phyloP scores from a whole-genome alignment of 2,797 vertebrate genomes.

The Siniperca obscura region DNA sequence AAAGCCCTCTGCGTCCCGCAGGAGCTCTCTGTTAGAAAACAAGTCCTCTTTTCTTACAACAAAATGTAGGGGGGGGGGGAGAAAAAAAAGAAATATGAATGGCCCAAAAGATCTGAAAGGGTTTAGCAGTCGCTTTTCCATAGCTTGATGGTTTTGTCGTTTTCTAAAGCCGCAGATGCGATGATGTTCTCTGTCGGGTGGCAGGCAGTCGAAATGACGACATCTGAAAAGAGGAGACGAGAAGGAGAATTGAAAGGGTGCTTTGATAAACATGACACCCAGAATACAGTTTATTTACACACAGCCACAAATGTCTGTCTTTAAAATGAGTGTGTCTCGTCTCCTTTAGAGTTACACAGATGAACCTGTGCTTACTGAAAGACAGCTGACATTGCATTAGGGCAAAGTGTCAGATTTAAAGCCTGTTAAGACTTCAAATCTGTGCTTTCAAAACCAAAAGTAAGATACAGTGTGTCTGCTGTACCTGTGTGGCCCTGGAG shows the following conservation, averaged over 20 bases:
- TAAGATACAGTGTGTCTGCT: background rate
- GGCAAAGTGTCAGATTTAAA: background rate
- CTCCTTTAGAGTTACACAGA: background rate
- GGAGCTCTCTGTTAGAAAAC: constrained; percentile 66
- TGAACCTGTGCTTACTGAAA: background rate
- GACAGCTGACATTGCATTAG: background rate
- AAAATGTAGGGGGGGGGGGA: constrained; percentile 42
- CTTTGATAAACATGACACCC: background rate
- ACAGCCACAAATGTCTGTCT: background rate
- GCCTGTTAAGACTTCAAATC: background rate
- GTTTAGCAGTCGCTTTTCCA: constrained; percentile 99
- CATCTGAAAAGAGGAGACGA: constrained; percentile 83
- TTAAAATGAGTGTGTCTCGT: background rate
- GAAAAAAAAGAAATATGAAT: constrained; percentile 51
- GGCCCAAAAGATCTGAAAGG: constrained; percentile 38
- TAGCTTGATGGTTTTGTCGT: constrained; percentile 99
- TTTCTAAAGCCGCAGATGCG: constrained; percentile 97
- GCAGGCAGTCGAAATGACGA: constrained; percentile 98
- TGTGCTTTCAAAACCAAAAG: background rate
- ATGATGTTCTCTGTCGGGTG: constrained; percentile 99
- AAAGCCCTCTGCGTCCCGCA: constrained; percentile 50
- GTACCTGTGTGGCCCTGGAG: constrained; percentile 98
- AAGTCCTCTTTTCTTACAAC: constrained; percentile 68
- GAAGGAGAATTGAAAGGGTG: background rate
- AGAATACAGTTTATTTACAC: background rate